Evolutionary conservation across 2,113 vertebrate species (phyloP), one percentile per base, ranked within the genome.

Genomic region (Accipiter virgatus): DNA sequence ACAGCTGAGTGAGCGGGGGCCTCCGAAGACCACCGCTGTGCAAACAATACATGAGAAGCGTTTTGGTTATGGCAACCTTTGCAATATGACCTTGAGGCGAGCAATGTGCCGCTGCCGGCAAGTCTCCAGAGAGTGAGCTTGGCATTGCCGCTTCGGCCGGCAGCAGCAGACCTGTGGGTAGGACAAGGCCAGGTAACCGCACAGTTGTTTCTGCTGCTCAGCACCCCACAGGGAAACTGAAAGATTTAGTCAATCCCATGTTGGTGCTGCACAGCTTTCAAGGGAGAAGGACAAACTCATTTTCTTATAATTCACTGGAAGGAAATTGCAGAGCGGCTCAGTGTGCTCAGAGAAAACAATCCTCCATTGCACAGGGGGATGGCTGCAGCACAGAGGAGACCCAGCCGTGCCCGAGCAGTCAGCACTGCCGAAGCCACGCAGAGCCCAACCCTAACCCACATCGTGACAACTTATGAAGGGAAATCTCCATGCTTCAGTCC

Each of bases 81-180:
- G 48, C 62, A 50, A 6, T 1, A 10, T 0, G 27, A 65, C 85
- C 86, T 32, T 53, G 75, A 81, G 48, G 34, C 0, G 2, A 82
- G 65, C 66, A 50, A 34, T 2, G 4, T 1, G 3, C 4, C 0
- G 5, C 50, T 62, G 81, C 65, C 2, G 1, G 31, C 0, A 0
- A 52, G 47, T 17, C 42, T 85, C 79, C 0, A 1, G 43, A 75
- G 34, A 77, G 66, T 0, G 9, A 67, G 65, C 38, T 25, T 0
- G 0, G 36, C 0, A 3, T 38, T 7, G 0, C 56, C 0, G 1
- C 70, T 40, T 67, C 6, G 16, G 40, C 31, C 29, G 26, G 68
- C 77, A 16, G 78, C 2, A 1, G 36, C 36, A 70, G 59, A 32
- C 11, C 17, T 9, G 7, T 1, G 10, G 32, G 32, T 0, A 83